Conservation (phyloP, 2,888 invertebrate genomes). For the Hemistola chrysoprasaria region DNA sequence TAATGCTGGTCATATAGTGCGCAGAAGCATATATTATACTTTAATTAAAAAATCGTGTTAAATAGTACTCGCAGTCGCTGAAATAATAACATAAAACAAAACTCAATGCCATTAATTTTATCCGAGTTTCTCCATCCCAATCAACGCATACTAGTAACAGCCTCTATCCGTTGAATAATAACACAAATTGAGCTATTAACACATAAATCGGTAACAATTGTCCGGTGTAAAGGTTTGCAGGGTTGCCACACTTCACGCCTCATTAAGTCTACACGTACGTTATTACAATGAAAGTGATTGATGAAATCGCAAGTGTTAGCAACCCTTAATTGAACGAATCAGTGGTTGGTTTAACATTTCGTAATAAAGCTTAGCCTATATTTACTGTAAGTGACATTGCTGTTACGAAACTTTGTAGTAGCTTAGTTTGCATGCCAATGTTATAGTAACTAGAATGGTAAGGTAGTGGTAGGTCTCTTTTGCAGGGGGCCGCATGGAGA, state of each 20-base stretch:
- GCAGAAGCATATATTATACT: no score
- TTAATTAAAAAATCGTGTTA: no score
- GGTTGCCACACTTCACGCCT: conserved; percentile 58
- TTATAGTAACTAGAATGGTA: no score
- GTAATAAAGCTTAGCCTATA: conserved; percentile 2
- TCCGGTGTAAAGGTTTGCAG: conserved; percentile 40
- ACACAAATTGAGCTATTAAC: background rate
- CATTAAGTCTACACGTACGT: conserved; percentile 38
- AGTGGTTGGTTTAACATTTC: conserved; percentile 16
- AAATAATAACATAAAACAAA: no score
- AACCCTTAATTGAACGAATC: conserved; percentile 38
- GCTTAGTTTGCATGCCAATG: no score
- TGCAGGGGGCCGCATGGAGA: no score
- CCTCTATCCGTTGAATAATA: background rate
- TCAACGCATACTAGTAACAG: background rate
- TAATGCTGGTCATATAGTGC: no score
- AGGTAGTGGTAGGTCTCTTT: no score
- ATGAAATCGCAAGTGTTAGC: conserved; percentile 36
- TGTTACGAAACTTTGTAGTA: conserved; percentile 4
- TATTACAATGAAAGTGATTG: conserved; percentile 60
- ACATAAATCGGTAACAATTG: conserved; percentile 17
- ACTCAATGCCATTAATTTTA: no score
- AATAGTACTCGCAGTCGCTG: no score
- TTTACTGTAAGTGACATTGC: conserved; percentile 1
- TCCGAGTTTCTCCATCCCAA: no score